phyloP scores from a whole-genome alignment of 2,113 vertebrate genomes.

The Hiodon alosoides region DNA sequence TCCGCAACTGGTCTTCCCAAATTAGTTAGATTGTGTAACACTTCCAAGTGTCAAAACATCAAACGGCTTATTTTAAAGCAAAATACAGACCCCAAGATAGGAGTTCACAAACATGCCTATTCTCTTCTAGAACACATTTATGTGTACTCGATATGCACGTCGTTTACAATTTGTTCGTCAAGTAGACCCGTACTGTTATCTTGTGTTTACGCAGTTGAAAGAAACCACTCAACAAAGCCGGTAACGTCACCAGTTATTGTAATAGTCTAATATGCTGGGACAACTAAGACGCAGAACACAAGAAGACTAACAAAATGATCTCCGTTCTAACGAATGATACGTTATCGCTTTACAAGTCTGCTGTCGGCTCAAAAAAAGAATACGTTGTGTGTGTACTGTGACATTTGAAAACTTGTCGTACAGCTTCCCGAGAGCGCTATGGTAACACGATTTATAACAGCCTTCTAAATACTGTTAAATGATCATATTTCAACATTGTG shows the following conservation, averaged over 20 bases:
- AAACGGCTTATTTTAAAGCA: not conserved
- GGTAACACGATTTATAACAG: conserved; percentile 15
- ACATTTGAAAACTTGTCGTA: conserved; percentile 13
- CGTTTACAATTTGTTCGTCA: no score
- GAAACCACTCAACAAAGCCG: no score
- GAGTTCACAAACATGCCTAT: no score
- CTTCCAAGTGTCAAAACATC: not conserved
- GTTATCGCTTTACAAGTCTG: not conserved
- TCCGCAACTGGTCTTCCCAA: not conserved
- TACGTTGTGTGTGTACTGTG: conserved; percentile 7
- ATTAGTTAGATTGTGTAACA: not conserved
- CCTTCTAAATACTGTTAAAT: not conserved
- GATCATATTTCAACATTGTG: not conserved
- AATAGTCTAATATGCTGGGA: no score
- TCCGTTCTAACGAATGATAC: not conserved
- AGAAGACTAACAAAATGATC: not conserved
- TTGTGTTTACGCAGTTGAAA: no score
- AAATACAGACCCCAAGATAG: no score
- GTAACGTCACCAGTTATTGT: no score
- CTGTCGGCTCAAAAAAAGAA: not conserved
- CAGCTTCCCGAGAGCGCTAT: conserved; percentile 16
- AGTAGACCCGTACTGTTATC: no score
- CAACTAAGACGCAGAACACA: no score
- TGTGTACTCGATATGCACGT: no score
- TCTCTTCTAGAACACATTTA: no score